Percentiles rank a stretch among this genome's conserved stretches.
phyloP scores from a whole-genome alignment of 2,113 vertebrate genomes.

The Salvelinus fontinalis region DNA sequence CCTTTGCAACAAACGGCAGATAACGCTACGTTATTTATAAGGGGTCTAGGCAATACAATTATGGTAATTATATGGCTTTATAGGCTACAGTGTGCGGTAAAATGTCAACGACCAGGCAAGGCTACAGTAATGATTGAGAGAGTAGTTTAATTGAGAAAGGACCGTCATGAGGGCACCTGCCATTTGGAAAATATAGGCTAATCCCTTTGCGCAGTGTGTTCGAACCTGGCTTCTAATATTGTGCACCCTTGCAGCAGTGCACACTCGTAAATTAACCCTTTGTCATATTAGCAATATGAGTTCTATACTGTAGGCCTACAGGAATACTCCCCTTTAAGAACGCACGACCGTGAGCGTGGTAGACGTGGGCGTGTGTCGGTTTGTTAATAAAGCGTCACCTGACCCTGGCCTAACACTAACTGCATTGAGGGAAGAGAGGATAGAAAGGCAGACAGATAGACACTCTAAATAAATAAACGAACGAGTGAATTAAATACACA shows the following conservation, averaged over 20 bases:
- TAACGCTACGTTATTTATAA: no score
- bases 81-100: no score
- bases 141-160: no score
- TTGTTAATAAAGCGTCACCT: constrained; percentile 39
- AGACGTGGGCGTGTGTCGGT: constrained; percentile 34
- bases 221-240: no score
- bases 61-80: no score
- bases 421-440: constrained; percentile 32
- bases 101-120: no score
- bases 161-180: no score
- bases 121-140: no score
- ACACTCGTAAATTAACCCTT: constrained; percentile 44
- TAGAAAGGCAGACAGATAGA: constrained; percentile 28
- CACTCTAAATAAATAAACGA: constrained; percentile 46
- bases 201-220: no score
- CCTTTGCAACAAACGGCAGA: no score
- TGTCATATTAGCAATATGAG: constrained; percentile 11
- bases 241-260: constrained; percentile 16
- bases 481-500: constrained; percentile 10
- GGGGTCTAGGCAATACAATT: no score
- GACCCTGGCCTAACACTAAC: constrained; percentile 37
- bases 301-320: neutral
- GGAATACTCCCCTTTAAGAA: constrained; percentile 48
- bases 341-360: neutral
- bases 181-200: no score